A percentile compares a stretch with the other conserved stretches of the same genome.
phyloP scores from a whole-genome alignment of 2,113 vertebrate species.

The Lota lota region DNA sequence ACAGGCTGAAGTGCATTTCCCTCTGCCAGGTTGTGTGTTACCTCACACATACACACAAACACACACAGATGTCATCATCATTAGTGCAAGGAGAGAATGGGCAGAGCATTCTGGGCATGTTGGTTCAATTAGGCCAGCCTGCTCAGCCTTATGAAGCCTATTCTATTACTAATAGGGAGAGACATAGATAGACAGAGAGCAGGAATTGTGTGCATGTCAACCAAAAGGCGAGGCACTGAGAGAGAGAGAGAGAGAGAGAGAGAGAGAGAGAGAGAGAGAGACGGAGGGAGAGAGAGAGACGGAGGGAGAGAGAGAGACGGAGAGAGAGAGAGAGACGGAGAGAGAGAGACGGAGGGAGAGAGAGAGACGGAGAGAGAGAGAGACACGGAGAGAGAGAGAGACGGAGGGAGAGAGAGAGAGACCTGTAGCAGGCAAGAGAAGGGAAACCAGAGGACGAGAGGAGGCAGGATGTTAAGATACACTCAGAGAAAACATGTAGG shows the following conservation, averaged over 20 bases:
- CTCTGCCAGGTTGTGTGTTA: slow-evolving; percentile 49
- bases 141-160: slow-evolving; percentile 46
- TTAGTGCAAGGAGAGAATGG: slow-evolving; percentile 55
- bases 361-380: background rate
- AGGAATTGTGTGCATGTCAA: background rate
- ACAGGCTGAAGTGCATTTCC: slow-evolving; percentile 24
- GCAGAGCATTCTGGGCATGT: slow-evolving; percentile 59
- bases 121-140: slow-evolving; percentile 59
- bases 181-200: slow-evolving; percentile 11
- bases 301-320: too few relatives aligned
- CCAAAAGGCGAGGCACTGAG: background rate
- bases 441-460: background rate
- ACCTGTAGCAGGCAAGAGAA: background rate
- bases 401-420: background rate
- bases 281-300: background rate
- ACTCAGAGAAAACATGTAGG: too few relatives aligned
- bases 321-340: too few relatives aligned
- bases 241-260: background rate
- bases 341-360: background rate
- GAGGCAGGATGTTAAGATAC: too few relatives aligned
- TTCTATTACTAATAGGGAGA: slow-evolving; percentile 38
- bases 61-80: slow-evolving; percentile 27
- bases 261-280: background rate
- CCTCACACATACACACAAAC: slow-evolving; percentile 20
- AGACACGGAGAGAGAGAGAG: background rate